These are phyloP conservation scores for Serilophus lunatus DNA, from an alignment of 2,113 vertebrate species.

Conservation along the genomic window DNA sequence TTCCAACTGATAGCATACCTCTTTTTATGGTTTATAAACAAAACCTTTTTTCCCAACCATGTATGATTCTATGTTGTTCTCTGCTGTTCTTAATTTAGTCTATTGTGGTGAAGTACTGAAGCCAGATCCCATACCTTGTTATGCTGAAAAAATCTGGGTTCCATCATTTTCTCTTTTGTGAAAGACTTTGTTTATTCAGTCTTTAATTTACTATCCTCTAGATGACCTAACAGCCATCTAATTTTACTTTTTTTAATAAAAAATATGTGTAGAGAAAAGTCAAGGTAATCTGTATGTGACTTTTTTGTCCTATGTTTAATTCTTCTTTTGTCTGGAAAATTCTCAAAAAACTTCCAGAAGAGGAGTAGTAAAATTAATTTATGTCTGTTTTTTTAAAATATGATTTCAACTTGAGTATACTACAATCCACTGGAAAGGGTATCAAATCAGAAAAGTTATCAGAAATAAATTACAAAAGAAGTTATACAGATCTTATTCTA, in stretches of 20 bases:
- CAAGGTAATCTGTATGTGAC: neutral
- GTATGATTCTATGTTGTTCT: constrained; percentile 49
- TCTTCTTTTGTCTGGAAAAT: neutral
- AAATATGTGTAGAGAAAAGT: neutral
- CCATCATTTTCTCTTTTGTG: constrained; percentile 31
- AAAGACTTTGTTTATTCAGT: constrained; percentile 53
- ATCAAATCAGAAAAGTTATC: constrained; percentile 5
- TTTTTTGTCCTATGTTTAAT: constrained; percentile 40
- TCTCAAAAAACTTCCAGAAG: neutral
- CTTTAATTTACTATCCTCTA: constrained; percentile 44
- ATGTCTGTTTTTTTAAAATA: constrained; percentile 27
- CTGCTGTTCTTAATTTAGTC: constrained; percentile 48
- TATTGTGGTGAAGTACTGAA: constrained; percentile 11
- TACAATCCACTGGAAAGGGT: neutral
- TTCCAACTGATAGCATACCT: constrained; percentile 33
- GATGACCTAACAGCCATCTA: constrained; percentile 7
- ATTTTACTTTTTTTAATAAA: constrained; percentile 3
- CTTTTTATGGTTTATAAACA: constrained; percentile 42
- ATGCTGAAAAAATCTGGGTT: constrained; percentile 28
- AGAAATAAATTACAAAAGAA: constrained; percentile 26
- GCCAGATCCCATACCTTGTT: constrained; percentile 28
- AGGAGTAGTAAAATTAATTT: neutral
- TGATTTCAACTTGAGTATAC: constrained; percentile 8
- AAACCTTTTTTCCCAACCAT: constrained; percentile 4
- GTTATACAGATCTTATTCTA: neutral